phyloP scores from a whole-genome alignment of 2,888 invertebrate genomes.

The Watsonalla cultraria region DNA sequence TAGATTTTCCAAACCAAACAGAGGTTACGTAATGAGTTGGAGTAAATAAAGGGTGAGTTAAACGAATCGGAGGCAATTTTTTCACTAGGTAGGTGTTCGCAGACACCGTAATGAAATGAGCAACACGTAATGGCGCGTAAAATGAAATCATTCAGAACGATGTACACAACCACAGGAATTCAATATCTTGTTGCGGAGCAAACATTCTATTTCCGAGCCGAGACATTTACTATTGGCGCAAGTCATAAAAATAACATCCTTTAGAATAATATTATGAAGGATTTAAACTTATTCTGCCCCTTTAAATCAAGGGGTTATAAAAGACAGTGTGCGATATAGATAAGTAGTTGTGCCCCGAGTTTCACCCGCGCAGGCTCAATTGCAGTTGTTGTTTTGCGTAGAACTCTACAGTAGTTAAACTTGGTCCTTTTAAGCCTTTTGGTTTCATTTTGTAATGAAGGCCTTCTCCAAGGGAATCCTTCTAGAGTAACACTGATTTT shows the following conservation, averaged over 20 bases:
- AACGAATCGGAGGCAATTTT: slow-evolving; percentile 12
- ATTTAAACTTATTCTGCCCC: too few species aligned
- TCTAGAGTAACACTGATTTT: too few species aligned
- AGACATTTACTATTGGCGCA: slow-evolving; percentile 1
- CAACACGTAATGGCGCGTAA: slow-evolving; percentile 38
- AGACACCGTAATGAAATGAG: slow-evolving; percentile 24
- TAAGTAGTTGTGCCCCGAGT: too few species aligned
- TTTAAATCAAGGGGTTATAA: too few species aligned
- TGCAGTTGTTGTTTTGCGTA: too few species aligned
- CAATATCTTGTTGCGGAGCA: slow-evolving; percentile 46
- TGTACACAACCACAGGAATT: slow-evolving; percentile 37
- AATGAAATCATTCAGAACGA: slow-evolving; percentile 48
- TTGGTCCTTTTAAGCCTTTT: too few species aligned
- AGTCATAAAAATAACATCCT: slow-evolving; percentile 3
- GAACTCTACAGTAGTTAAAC: too few species aligned
- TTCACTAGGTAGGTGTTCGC: slow-evolving; percentile 9
- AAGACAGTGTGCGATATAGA: too few species aligned
- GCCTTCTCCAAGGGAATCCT: too few species aligned
- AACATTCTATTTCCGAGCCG: slow-evolving; percentile 41
- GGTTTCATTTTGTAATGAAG: too few species aligned
- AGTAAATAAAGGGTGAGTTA: slow-evolving; percentile 6
- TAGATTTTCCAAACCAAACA: background rate
- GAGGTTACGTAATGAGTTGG: background rate
- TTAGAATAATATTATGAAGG: too few species aligned
- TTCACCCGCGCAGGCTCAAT: too few species aligned